A percentile compares a stretch with the other conserved stretches of the same genome.
These are phyloP conservation scores for Meiosimyza decipiens DNA, from an alignment of 2,888 invertebrate genomes.

Conservation along the genomic window DNA sequence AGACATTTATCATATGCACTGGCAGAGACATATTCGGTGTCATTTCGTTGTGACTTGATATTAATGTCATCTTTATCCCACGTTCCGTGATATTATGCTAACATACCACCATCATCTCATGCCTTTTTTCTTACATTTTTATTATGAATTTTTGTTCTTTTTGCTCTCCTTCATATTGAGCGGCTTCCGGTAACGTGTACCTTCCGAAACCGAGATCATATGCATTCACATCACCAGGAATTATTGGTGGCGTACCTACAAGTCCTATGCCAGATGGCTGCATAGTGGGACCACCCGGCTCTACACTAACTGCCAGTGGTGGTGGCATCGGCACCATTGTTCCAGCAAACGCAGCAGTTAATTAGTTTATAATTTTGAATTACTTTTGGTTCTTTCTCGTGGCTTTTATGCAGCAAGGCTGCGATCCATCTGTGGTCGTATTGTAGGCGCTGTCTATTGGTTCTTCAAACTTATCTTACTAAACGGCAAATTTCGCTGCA, in stretches of 20 bases:
- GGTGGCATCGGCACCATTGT: conserved; percentile 39
- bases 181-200: too few relatives aligned
- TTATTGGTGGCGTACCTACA: conserved; percentile 56
- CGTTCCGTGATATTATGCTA: background rate
- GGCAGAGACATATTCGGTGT: conserved; percentile 1
- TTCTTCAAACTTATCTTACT: conserved; percentile 98
- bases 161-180: too few relatives aligned
- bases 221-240: conserved; percentile 57
- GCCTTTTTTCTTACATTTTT: conserved; percentile 16
- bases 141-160: background rate
- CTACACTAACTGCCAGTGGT: background rate
- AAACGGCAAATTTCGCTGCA: conserved; percentile 98
- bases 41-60: conserved; percentile 15
- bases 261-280: conserved; percentile 25
- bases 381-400: conserved; percentile 97
- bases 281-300: conserved; percentile 47
- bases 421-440: conserved; percentile 79
- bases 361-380: conserved; percentile 95
- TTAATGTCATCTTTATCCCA: conserved; percentile 26
- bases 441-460: conserved; percentile 99
- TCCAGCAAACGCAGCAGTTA: conserved; percentile 75
- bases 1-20: background rate
- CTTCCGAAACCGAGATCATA: background rate
- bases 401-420: conserved; percentile 98
- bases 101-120: background rate